phyloP scores from a whole-genome alignment of 2,797 vertebrate genomes.

The Poeciliopsis paucimaculata region DNA sequence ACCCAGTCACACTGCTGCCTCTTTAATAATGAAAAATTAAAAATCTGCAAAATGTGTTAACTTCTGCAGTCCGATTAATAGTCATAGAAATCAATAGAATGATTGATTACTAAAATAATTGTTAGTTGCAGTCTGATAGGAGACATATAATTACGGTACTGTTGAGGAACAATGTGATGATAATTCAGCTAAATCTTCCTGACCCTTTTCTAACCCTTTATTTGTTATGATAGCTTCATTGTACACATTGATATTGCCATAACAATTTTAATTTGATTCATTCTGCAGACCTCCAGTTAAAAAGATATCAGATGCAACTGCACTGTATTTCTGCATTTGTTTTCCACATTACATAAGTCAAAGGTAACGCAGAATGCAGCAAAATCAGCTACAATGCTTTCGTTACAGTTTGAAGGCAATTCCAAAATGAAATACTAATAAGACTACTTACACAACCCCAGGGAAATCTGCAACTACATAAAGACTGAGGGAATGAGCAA shows the following conservation, averaged over 20 bases:
- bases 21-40: not conserved
- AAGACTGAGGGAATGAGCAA: slow-evolving; percentile 40
- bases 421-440: not conserved
- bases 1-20: not conserved
- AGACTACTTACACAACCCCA: not conserved
- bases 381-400: not conserved
- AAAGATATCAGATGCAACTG: not conserved
- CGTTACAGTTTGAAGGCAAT: not conserved
- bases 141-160: no score
- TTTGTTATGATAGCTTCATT: not conserved
- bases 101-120: no score
- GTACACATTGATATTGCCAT: not conserved
- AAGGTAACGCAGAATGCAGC: not conserved
- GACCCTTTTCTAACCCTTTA: no score
- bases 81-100: no score
- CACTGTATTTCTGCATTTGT: not conserved
- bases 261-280: not conserved
- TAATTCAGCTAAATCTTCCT: no score
- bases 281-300: not conserved
- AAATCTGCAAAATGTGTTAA: not conserved
- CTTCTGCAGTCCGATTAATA: no score
- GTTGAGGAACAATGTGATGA: no score
- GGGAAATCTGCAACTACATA: slow-evolving; percentile 6
- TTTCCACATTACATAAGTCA: not conserved
- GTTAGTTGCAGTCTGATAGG: no score